These are phyloP conservation scores for Manis javanica DNA, from an alignment of 2,797 vertebrate species.

Conservation along the genomic window DNA sequence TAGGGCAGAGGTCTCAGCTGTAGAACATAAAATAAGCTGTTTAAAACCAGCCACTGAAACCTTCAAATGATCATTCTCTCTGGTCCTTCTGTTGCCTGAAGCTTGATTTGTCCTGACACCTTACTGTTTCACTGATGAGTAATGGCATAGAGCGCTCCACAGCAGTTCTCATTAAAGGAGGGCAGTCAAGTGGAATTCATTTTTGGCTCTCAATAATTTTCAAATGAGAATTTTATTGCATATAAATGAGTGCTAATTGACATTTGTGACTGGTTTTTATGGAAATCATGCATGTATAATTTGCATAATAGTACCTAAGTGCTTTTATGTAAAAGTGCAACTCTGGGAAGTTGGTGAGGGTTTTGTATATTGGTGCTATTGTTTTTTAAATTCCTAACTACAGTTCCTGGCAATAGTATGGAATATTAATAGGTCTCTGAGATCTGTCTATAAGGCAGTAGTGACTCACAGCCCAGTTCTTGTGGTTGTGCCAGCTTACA, in stretches of 20 bases:
- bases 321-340: constrained; percentile 45
- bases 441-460: not conserved
- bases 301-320: constrained; percentile 66
- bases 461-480: not conserved
- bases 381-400: not conserved
- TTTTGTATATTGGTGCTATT: not conserved
- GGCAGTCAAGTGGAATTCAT: constrained; percentile 79
- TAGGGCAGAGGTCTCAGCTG: not conserved
- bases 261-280: constrained; percentile 71
- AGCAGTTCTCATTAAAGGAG: constrained; percentile 62
- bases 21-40: not conserved
- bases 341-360: constrained; percentile 30
- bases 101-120: constrained; percentile 26
- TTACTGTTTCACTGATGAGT: constrained; percentile 38
- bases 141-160: constrained; percentile 10
- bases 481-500: not conserved
- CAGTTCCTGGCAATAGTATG: not conserved
- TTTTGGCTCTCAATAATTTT: constrained; percentile 64
- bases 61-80: not conserved
- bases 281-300: not conserved
- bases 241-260: constrained; percentile 83
- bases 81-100: constrained; percentile 4
- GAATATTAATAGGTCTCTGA: constrained; percentile 39
- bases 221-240: constrained; percentile 80
- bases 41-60: not conserved